Percentiles rank a stretch among this genome's conserved stretches.
phyloP scores from a whole-genome alignment of 1,140 invertebrate genomes.

The Rhopalosiphum maidis region DNA sequence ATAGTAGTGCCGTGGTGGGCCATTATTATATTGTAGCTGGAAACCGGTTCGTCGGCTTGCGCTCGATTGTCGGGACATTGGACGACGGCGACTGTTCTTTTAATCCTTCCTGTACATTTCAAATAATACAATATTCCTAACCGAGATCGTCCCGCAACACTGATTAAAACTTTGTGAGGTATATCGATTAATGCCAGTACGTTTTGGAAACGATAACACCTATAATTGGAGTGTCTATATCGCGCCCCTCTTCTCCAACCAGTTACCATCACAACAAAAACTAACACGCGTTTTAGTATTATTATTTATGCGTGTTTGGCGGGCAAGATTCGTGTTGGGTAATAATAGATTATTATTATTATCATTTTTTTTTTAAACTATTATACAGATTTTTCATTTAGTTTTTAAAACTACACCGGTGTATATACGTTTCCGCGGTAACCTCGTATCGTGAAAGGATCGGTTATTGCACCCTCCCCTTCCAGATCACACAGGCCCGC shows the following conservation, averaged over 20 bases:
- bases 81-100: not conserved
- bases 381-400: not conserved
- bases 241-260: not conserved
- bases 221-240: not conserved
- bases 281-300: not conserved
- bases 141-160: not conserved
- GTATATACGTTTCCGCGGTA: not conserved
- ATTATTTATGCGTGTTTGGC: not conserved
- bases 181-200: not conserved
- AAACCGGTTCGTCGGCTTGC: slow-evolving; percentile 30
- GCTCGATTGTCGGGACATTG: not conserved
- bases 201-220: not conserved
- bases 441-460: not conserved
- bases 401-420: not conserved
- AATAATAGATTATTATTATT: not conserved
- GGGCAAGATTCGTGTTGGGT: not conserved
- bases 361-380: not conserved
- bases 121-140: not conserved
- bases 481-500: too few relatives aligned
- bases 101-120: not conserved
- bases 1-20: not conserved
- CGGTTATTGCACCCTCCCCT: not conserved
- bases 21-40: not conserved
- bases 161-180: not conserved
- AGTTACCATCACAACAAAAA: not conserved